phyloP scores from a whole-genome alignment of 2,888 invertebrate species.

The Malacosoma neustria region DNA sequence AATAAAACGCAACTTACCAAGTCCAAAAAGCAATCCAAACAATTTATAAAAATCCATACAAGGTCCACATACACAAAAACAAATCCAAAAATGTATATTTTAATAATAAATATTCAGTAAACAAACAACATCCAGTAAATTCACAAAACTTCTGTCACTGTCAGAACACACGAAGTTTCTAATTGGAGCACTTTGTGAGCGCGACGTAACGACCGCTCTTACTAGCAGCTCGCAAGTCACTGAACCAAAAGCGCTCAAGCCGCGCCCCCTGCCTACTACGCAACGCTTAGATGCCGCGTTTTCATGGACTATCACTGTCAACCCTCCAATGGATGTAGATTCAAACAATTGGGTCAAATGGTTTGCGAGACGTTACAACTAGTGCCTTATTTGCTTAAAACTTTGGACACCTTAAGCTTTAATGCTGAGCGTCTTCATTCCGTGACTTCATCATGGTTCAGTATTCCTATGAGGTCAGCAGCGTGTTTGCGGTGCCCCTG shows the following conservation, averaged over 20 bases:
- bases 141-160: conserved; percentile 57
- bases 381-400: no score
- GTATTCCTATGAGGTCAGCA: no score
- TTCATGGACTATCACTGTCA: conserved; percentile 54
- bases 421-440: no score
- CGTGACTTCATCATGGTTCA: no score
- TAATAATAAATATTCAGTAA: conserved; percentile 20
- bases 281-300: conserved; percentile 37
- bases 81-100: conserved; percentile 27
- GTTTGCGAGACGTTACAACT: conserved; percentile 16
- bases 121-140: conserved; percentile 21
- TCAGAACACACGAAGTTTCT: conserved; percentile 39
- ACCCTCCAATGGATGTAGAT: conserved; percentile 52
- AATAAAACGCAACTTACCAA: conserved; percentile 38
- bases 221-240: conserved; percentile 55
- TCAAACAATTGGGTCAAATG: conserved; percentile 57
- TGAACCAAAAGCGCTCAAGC: conserved; percentile 42
- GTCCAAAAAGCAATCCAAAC: conserved; percentile 70
- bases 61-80: conserved; percentile 44
- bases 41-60: conserved; percentile 39
- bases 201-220: conserved; percentile 31
- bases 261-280: conserved; percentile 33
- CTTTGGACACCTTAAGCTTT: no score
- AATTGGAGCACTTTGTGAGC: conserved; percentile 20
- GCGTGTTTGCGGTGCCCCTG: no score